phyloP scores from a whole-genome alignment of 2,113 vertebrate genomes.

The Aleadryas rufinucha region DNA sequence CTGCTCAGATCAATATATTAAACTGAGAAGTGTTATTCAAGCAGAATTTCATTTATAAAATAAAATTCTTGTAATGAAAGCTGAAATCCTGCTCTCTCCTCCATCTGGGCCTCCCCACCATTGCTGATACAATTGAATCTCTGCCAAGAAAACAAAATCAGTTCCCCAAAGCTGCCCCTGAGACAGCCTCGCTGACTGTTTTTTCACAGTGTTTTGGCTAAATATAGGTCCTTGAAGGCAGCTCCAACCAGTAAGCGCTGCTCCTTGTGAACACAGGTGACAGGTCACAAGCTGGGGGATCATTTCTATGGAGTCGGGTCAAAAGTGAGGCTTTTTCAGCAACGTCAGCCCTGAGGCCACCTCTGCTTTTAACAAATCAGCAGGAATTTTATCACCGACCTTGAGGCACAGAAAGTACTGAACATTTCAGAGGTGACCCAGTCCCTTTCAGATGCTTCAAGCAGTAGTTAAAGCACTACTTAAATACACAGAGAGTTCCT shows the following conservation, averaged over 20 bases:
- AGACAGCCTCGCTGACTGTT: not conserved
- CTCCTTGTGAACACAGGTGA: not conserved
- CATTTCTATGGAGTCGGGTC: not conserved
- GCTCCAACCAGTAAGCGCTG: not conserved
- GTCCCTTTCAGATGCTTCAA: not conserved
- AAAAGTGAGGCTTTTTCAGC: not conserved
- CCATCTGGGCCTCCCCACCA: not conserved
- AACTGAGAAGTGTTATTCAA: not conserved
- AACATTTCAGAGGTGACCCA: not conserved
- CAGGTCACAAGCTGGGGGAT: not conserved
- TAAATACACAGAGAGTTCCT: not conserved
- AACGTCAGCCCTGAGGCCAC: not conserved
- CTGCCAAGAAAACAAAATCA: not conserved
- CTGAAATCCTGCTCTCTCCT: not conserved
- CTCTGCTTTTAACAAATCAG: not conserved
- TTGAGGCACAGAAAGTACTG: not conserved
- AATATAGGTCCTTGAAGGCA: not conserved
- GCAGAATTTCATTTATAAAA: not conserved
- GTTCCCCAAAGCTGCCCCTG: not conserved
- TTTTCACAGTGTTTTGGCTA: not conserved
- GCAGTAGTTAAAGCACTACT: not conserved
- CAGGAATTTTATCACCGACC: not conserved
- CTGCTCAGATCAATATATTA: not conserved
- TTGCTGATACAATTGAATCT: not conserved
- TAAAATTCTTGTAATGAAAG: not conserved